Evolutionary conservation across 92 coral and sea anemone species (phyloP), one percentile per base, ranked within the genome.

Genomic region (Umimayanthus kanabou): DNA sequence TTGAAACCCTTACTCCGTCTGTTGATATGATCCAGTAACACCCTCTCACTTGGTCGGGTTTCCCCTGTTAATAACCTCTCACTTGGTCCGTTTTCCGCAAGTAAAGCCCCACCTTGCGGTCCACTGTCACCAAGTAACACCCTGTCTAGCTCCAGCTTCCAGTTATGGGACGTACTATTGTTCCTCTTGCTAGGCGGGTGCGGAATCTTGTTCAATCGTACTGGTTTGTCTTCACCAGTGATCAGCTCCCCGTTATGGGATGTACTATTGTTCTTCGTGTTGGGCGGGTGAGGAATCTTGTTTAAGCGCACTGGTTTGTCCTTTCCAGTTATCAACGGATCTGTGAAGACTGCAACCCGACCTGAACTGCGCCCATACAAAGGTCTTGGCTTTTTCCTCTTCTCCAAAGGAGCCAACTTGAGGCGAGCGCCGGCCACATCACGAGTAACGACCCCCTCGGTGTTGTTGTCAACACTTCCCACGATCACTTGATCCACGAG

Each of bases 401-500:
- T 83, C 33, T 83, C 87, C 28, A 83, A 14, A 6, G 87, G 87
- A 15, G 87, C 66, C 15, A 83, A 37, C 65, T 26, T 70, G 40
- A 83, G 30, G 20, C 87, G 87, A 25, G 78, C 78, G 13, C 43
- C 43, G 76, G 29, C 43, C 28, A 70, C 37, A 43, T 71, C 25
- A 66, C 57, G 2, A 4, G 47, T 23, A 30, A 9, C 9, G 6
- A 67, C 15, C 26, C 5, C 43, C 40, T 80, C 73, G 14, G 42
- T 26, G 39, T 10, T 25, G 5, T 25, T 43, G 39, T 20, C 14
- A 66, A 64, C 79, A 37, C 45, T 39, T 50, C 50, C 25, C 47
- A 20, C 49, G 23, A 9, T 37, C 25, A 39, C 1, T 39, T 20
- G 53, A 6, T 75, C n/a, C 47, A 75, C 30, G 25, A 75, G 28